Evolutionary conservation across 2,797 vertebrate genomes (phyloP), one percentile per base, ranked within the genome.

Genomic region (Neosilurus hyrtlii): DNA sequence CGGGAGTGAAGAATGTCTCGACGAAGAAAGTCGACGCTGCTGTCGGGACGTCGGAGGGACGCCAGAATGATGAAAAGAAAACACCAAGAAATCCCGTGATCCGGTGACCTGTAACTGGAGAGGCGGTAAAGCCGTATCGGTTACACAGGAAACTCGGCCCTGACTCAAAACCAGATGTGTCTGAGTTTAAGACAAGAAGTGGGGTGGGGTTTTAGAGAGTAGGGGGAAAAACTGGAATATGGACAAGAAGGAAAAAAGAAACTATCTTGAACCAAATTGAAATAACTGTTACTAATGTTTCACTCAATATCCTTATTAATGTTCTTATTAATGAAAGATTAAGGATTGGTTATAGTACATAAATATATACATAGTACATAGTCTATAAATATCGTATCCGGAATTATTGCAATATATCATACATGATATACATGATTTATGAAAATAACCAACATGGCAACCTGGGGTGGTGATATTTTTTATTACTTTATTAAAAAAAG

Each of bases 161-260:
- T 86, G 88, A 92, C 92, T 92, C 92, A 93, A 94, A 94, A 92
- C 93, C 94, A 94, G 93, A 94, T 95, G 92, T 93, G 91, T 87
- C 52, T 65, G 61, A 63, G n/a, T 51, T 63, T n/a, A 63, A 78
- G 59, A 51, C 75, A 63, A 51, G 37, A 24, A 51, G 37, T 20
- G 43, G 74, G 75, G 51, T 37, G 73, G 22, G 73, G 73, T 75
- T 57, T 57, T 30, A 20, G 2, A 72, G n/a, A 72, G 49, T 15
- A 15, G 5, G 70, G 70, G 22, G 7, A 20, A 20, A 20, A 7
- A 37, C 18, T 37, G 37, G 30, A 37, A 67, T 18, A 37, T 67
- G 35, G 43, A 43, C 30, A 30, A 30, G 30, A 30, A 30, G 30
- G 24, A 71, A 61, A 49, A 7, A 76, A 57, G 26, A 72, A 4